Conservation (phyloP, 2,113 vertebrate genomes). For the Eubucco bourcierii region DNA sequence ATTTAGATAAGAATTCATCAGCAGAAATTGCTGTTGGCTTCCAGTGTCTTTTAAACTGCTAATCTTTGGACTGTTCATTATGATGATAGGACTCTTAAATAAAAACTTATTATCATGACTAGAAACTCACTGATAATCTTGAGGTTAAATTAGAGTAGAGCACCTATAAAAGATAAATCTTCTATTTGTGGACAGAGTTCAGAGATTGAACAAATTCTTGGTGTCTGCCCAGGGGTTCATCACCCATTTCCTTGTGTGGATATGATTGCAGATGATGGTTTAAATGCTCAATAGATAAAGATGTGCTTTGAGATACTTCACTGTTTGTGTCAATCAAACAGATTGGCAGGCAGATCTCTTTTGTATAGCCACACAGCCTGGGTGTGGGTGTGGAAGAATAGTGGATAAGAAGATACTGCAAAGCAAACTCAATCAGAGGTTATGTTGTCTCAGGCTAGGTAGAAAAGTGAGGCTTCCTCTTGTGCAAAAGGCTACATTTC, state of each 20-base stretch:
- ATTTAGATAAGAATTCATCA: slow-evolving; percentile 36
- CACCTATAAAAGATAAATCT: neutral
- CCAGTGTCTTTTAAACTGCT: neutral
- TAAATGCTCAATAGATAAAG: neutral
- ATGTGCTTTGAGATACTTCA: neutral
- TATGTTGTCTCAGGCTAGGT: neutral
- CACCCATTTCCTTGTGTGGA: neutral
- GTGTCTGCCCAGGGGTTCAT: neutral
- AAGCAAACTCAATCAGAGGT: neutral
- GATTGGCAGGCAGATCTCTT: neutral
- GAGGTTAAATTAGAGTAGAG: neutral
- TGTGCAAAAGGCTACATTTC: neutral
- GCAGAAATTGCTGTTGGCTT: neutral
- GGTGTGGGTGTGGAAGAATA: no score
- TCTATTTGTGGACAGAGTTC: slow-evolving; percentile 17
- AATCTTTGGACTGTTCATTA: slow-evolving; percentile 28
- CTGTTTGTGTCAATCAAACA: neutral
- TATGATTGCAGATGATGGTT: neutral
- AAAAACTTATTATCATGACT: neutral
- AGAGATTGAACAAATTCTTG: neutral
- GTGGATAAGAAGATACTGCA: neutral
- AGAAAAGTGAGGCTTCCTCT: neutral
- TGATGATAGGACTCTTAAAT: neutral
- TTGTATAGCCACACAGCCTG: neutral
- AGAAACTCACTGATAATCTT: slow-evolving; percentile 1